These are phyloP conservation scores for Cyphotilapia sp. DNA, from an alignment of 2,113 vertebrate genomes.

Conservation along the genomic window DNA sequence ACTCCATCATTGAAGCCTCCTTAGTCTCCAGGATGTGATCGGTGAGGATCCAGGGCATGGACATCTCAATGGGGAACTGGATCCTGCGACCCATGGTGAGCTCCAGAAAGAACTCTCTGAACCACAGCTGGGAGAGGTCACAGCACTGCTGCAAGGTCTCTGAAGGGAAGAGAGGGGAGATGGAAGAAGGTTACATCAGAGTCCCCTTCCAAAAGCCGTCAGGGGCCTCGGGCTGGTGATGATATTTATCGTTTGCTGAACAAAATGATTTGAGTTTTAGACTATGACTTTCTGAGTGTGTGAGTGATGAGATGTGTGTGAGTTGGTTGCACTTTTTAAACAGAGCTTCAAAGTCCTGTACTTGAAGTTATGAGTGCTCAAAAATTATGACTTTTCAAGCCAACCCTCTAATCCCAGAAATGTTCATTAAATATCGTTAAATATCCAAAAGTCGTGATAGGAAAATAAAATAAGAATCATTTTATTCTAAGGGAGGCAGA, in stretches of 20 bases:
- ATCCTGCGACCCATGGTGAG: constrained; percentile 98
- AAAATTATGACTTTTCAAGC: background rate
- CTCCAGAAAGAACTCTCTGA: constrained; percentile 97
- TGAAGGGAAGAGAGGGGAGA: constrained; percentile 34
- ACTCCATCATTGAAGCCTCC: constrained; percentile 99
- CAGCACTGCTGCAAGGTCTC: constrained; percentile 97
- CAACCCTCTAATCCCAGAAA: background rate
- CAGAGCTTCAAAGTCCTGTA: background rate
- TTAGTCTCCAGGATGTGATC: constrained; percentile 99
- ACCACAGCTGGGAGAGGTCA: constrained; percentile 98
- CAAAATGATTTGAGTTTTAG: background rate
- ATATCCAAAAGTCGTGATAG: background rate
- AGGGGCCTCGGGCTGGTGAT: background rate
- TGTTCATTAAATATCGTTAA: background rate
- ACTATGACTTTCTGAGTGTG: background rate
- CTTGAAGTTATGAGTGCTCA: background rate
- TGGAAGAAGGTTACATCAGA: background rate
- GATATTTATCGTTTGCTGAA: background rate
- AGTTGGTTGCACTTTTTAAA: background rate
- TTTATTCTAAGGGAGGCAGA: background rate
- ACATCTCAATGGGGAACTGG: constrained; percentile 99
- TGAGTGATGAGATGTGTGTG: background rate
- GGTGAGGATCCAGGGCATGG: constrained; percentile 99
- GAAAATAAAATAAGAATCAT: background rate
- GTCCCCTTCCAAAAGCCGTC: background rate